These are phyloP conservation scores for Atta cephalotes DNA, from an alignment of 1,140 invertebrate genomes.

Conservation along the genomic window DNA sequence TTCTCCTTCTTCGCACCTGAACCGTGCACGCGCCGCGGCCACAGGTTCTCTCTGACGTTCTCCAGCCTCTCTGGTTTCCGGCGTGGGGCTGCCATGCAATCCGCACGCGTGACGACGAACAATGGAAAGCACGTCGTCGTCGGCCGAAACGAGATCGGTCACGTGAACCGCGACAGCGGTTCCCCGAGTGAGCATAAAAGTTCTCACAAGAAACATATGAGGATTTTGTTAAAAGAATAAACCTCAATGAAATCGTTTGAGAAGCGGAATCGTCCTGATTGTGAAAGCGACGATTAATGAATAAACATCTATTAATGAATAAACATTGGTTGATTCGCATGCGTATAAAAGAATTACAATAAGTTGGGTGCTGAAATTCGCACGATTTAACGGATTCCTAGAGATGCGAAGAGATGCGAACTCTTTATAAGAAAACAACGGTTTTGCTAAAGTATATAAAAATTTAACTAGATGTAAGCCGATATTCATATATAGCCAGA, in stretches of 20 bases:
- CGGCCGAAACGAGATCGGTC: conserved; percentile 53
- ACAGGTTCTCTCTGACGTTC: conserved; percentile 32
- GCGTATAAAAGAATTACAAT: too few relatives aligned
- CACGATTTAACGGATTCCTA: neutral
- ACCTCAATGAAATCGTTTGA: neutral
- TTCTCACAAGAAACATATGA: neutral
- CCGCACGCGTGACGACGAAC: conserved; percentile 69
- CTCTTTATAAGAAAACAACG: neutral
- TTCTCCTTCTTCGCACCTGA: conserved; percentile 63
- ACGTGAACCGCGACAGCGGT: neutral
- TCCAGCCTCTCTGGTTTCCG: conserved; percentile 57
- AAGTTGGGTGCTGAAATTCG: neutral
- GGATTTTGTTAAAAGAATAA: neutral
- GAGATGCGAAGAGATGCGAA: neutral
- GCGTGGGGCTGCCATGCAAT: conserved; percentile 41
- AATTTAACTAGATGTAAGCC: too few relatives aligned
- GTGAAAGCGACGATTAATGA: neutral
- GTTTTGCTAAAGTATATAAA: too few relatives aligned
- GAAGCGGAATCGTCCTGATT: neutral
- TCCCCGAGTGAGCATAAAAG: neutral
- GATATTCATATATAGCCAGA: too few relatives aligned
- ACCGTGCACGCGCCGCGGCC: conserved; percentile 47
- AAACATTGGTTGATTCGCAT: neutral
- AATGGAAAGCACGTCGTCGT: conserved; percentile 63
- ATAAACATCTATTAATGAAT: neutral